Evolutionary conservation across 35 echinoderm and acorn worm genomes (phyloP), one percentile per base, ranked within the genome.

Genomic region (Eucidaris tribuloides): DNA sequence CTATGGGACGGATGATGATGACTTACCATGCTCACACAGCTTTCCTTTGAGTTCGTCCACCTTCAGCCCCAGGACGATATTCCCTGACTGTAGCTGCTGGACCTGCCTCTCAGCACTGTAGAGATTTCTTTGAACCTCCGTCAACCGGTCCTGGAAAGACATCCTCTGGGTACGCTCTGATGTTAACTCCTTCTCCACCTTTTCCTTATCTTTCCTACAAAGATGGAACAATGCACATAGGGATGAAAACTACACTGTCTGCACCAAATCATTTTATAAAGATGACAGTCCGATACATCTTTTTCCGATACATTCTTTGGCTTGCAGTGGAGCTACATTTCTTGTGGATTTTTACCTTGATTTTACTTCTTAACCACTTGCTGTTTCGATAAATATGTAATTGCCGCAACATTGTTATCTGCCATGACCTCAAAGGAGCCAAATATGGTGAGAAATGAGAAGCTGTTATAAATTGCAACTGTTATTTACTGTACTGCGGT

Each of bases 1-100:
- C n/a, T n/a, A n/a, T n/a, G n/a, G n/a, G n/a, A n/a, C n/a, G n/a
- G n/a, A n/a, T n/a, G n/a, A n/a, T n/a, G n/a, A n/a, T n/a, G n/a
- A 34, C 0, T 89, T 57, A 83, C 85, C 91, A 89, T 83, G 76
- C 3, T 30, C 76, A 18, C 76, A 65, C 2, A 89, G 25, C 54
- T 93, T 93, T 17, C 36, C 54, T 68, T 46, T 88, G 14, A 93
- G 80, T 2, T 93, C 91, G 49, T 82, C 80, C 19, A 93, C 62
- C 46, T 83, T 93, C 0, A 93, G 42, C 54, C 45, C 49, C 39
- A 88, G 38, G 46, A 84, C 85, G 15, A 93, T 78, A 76, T 88
- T 83, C 19, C 58, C 46, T 25, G 85, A 80, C 48, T 84, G 58
- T 31, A 77, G 52, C 0, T 54, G 72, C 36, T 93, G 85, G 15